Conservation (phyloP, 2,113 vertebrate genomes). For the Heterochromis multidens region DNA sequence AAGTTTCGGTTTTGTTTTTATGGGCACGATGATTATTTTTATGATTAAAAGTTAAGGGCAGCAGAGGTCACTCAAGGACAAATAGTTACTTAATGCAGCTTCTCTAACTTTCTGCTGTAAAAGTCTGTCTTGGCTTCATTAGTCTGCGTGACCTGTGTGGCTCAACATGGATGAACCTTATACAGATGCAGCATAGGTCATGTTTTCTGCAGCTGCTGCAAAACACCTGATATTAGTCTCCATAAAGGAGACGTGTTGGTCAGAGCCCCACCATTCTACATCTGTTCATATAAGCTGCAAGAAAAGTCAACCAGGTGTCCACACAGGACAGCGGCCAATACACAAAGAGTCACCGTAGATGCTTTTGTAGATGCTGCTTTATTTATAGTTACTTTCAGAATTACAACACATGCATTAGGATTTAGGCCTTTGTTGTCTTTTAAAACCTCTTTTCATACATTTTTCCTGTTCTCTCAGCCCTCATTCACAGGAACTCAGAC, state of each 20-base stretch:
- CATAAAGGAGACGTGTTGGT: constrained; percentile 30
- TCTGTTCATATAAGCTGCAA: background rate
- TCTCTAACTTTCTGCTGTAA: background rate
- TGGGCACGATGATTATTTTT: background rate
- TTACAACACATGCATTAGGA: background rate
- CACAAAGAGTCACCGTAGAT: background rate
- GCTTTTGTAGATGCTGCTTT: background rate
- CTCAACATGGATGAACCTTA: constrained; percentile 1
- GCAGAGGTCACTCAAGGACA: constrained; percentile 23
- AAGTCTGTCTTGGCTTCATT: constrained; percentile 30
- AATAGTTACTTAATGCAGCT: background rate
- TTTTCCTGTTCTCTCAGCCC: background rate
- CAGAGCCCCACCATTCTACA: background rate
- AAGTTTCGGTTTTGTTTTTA: background rate
- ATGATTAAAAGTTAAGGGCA: background rate
- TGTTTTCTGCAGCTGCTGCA: constrained; percentile 52
- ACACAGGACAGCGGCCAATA: background rate
- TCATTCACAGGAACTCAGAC: background rate
- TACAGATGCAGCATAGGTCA: constrained; percentile 30
- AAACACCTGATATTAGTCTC: constrained; percentile 42
- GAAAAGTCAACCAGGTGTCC: background rate
- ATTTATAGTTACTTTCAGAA: background rate
- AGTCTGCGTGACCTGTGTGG: constrained; percentile 22
- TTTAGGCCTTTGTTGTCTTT: background rate
- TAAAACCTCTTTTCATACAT: background rate